A percentile compares a stretch with the other conserved stretches of the same genome.
These are phyloP conservation scores for Machimus rusticus DNA, from an alignment of 2,888 invertebrate genomes.

Conservation along the genomic window DNA sequence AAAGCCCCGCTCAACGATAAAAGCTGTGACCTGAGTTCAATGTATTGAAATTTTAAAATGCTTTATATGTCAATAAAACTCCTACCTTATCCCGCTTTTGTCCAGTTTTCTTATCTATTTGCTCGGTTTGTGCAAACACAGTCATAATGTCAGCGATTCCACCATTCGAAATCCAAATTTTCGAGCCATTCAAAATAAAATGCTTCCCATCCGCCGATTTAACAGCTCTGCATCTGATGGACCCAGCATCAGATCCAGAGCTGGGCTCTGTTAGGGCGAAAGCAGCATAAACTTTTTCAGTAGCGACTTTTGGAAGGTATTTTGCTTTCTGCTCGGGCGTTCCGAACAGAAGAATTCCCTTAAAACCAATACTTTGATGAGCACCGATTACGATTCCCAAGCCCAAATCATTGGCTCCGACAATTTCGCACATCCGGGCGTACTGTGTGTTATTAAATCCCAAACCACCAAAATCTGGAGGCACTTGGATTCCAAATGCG, in stretches of 20 bases:
- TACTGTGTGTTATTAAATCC: slow-evolving; percentile 94
- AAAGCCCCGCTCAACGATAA: slow-evolving; percentile 93
- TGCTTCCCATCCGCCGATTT: slow-evolving; percentile 87
- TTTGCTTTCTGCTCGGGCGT: slow-evolving; percentile 87
- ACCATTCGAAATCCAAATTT: slow-evolving; percentile 99
- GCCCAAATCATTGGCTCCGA: slow-evolving; percentile 92
- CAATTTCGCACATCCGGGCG: slow-evolving; percentile 90
- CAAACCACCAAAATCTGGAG: slow-evolving; percentile 85
- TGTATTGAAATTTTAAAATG: neutral
- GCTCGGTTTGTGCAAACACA: slow-evolving; percentile 93
- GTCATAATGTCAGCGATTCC: slow-evolving; percentile 96
- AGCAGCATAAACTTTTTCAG: slow-evolving; percentile 82
- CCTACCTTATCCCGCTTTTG: slow-evolving; percentile 70
- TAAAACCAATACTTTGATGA: slow-evolving; percentile 95
- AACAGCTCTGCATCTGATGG: slow-evolving; percentile 84
- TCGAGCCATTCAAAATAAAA: slow-evolving; percentile 93
- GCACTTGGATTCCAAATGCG: slow-evolving; percentile 89
- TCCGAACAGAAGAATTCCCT: slow-evolving; percentile 92
- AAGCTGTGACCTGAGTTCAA: slow-evolving; percentile 74
- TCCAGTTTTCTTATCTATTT: slow-evolving; percentile 71
- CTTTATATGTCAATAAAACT: neutral
- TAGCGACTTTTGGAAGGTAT: slow-evolving; percentile 89
- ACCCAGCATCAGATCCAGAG: slow-evolving; percentile 94
- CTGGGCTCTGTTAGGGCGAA: slow-evolving; percentile 96
- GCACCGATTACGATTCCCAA: slow-evolving; percentile 95